Evolutionary conservation across 37 sponge, comb jelly and placozoan species (phyloP).

Genomic region (Theonella swinhoei): DNA sequence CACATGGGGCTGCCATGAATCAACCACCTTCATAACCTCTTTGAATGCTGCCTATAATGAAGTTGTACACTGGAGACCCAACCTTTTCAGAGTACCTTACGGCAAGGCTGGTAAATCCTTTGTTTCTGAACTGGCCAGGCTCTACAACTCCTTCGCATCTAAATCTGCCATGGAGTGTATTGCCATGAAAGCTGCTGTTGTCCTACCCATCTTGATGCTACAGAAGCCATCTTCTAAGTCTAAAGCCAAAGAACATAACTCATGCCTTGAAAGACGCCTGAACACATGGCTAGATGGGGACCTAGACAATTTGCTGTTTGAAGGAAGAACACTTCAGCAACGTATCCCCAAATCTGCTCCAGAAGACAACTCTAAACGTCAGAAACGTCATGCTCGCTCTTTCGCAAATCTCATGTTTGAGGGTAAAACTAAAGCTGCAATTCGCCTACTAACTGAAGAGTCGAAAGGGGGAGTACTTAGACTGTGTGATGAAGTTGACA

Average conservation of each 20-base stretch:
- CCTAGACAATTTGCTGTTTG: slow-evolving; percentile 15
- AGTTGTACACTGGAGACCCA: slow-evolving; percentile 32
- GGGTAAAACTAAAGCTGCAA: no score
- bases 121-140: no score
- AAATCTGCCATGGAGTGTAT: slow-evolving; percentile 24
- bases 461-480: background rate
- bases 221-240: slow-evolving; percentile 22
- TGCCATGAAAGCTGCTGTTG: slow-evolving; percentile 23
- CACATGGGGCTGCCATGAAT: no score
- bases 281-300: slow-evolving; percentile 15
- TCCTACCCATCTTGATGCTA: slow-evolving; percentile 33
- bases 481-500: background rate
- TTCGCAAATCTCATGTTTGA: no score
- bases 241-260: slow-evolving; percentile 34
- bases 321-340: slow-evolving; percentile 32
- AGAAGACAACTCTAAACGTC: no score
- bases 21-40: no score
- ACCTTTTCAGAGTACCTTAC: slow-evolving; percentile 24
- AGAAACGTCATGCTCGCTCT: no score
- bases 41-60: no score
- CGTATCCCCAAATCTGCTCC: slow-evolving; percentile 11
- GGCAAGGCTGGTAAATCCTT: slow-evolving; percentile 27
- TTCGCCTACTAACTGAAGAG: slow-evolving; percentile 23
- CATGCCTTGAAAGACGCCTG: slow-evolving; percentile 29
- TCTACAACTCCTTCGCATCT: slow-evolving; percentile 16